Percentiles rank a stretch among this genome's conserved stretches.
phyloP scores from a whole-genome alignment of 2,797 vertebrate genomes.

The Halcyon leucocephala region DNA sequence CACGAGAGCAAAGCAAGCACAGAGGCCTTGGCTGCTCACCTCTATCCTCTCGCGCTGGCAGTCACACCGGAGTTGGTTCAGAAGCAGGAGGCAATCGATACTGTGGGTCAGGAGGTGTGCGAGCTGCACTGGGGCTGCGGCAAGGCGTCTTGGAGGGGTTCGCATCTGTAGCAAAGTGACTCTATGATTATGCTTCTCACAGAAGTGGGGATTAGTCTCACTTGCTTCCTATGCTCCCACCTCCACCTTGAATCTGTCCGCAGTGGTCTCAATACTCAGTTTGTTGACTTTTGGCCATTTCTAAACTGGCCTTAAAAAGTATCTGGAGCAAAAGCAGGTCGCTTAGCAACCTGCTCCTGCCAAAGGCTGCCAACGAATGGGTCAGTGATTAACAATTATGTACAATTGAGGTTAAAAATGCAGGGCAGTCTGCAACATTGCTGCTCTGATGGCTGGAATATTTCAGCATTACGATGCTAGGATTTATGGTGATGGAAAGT shows the following conservation, averaged over 20 bases:
- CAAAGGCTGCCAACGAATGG: slow-evolving; percentile 50
- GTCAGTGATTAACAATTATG: slow-evolving; percentile 74
- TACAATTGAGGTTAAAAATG: slow-evolving; percentile 66
- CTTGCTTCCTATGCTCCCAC: rapidly evolving
- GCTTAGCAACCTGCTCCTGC: slow-evolving; percentile 64
- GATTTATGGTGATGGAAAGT: neutral
- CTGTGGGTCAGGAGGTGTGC: neutral
- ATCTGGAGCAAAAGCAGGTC: slow-evolving; percentile 62
- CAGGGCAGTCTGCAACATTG: neutral
- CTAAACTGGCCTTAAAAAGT: slow-evolving; percentile 49
- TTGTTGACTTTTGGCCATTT: slow-evolving; percentile 51
- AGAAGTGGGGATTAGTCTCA: neutral
- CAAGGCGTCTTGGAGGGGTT: neutral
- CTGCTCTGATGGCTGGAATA: neutral
- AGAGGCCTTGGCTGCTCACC: neutral
- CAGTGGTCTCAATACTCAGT: neutral
- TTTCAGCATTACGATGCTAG: neutral
- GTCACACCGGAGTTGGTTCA: neutral
- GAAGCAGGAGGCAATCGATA: neutral
- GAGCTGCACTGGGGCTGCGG: neutral
- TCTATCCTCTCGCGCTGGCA: neutral
- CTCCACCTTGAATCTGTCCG: neutral
- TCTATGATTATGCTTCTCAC: rapidly evolving
- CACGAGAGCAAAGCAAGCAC: rapidly evolving
- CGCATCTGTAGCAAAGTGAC: neutral